These are phyloP conservation scores for Camponotus pennsylvanicus DNA, from an alignment of 1,140 invertebrate species.

Conservation along the genomic window DNA sequence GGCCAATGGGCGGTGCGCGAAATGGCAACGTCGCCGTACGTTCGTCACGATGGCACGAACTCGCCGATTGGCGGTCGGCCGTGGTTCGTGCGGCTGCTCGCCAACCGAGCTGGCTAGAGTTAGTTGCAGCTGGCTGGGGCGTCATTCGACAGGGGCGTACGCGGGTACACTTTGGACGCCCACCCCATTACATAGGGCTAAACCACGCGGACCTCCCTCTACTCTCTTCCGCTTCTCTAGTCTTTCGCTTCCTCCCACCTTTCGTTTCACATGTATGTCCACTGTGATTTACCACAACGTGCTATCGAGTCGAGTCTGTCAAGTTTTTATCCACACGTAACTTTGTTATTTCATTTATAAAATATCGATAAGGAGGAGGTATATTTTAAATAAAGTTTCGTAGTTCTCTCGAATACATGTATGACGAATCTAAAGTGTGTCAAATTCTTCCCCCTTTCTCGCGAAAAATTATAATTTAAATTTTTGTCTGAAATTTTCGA, in stretches of 20 bases:
- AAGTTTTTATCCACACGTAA: too few relatives aligned
- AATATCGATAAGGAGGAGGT: too few relatives aligned
- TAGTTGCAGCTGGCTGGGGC: slow-evolving; percentile 27
- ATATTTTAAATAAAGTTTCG: too few relatives aligned
- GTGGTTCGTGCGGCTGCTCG: slow-evolving; percentile 24
- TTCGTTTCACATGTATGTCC: not conserved
- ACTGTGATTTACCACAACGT: too few relatives aligned
- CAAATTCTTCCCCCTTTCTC: too few relatives aligned
- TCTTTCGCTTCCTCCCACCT: slow-evolving; percentile 69
- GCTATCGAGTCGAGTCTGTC: too few relatives aligned
- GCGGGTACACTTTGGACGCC: slow-evolving; percentile 75
- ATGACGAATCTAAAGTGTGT: too few relatives aligned
- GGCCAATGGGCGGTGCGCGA: slow-evolving; percentile 71
- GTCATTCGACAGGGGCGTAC: slow-evolving; percentile 78
- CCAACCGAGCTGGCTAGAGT: slow-evolving; percentile 3
- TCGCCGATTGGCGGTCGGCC: slow-evolving; percentile 57
- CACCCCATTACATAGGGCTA: slow-evolving; percentile 76
- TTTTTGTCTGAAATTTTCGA: too few relatives aligned
- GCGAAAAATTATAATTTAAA: too few relatives aligned
- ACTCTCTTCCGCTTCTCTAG: slow-evolving; percentile 71
- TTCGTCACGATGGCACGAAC: slow-evolving; percentile 23
- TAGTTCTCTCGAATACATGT: too few relatives aligned
- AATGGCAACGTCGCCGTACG: slow-evolving; percentile 71
- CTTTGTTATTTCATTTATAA: too few relatives aligned
- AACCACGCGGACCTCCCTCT: slow-evolving; percentile 74